These are phyloP conservation scores for Varecia variegata DNA, from an alignment of 2,797 vertebrate species.

Conservation along the genomic window DNA sequence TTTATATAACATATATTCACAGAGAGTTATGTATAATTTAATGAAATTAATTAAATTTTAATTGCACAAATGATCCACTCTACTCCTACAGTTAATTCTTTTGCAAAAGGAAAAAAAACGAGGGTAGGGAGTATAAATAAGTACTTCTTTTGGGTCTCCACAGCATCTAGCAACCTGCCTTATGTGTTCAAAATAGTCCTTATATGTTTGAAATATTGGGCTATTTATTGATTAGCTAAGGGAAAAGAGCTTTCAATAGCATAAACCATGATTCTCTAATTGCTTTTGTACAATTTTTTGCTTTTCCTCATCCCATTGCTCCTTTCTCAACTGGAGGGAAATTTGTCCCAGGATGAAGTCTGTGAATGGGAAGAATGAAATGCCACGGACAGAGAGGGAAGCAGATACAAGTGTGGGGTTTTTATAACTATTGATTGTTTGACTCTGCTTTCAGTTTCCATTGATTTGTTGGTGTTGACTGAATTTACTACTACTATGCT, in stretches of 20 bases:
- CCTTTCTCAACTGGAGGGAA: not conserved
- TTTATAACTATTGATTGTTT: slow-evolving; percentile 25
- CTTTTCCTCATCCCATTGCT: not conserved
- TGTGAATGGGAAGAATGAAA: not conserved
- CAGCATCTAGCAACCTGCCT: not conserved
- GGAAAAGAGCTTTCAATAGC: not conserved
- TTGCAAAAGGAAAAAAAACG: not conserved
- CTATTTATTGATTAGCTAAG: not conserved
- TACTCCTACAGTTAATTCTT: not conserved
- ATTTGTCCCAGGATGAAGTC: not conserved
- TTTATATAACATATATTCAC: not conserved
- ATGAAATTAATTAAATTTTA: slow-evolving; percentile 14
- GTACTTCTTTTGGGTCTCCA: not conserved
- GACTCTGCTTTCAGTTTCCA: slow-evolving; percentile 44
- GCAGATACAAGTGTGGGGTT: not conserved
- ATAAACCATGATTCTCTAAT: not conserved
- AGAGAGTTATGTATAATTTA: not conserved
- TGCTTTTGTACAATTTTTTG: not conserved
- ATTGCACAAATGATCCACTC: not conserved
- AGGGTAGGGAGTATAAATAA: not conserved
- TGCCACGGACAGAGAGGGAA: not conserved
- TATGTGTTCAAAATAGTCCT: not conserved
- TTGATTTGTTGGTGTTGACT: slow-evolving; percentile 46
- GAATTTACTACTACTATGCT: not conserved
- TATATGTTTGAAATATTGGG: not conserved